Evolutionary conservation across 2,888 invertebrate genomes (phyloP).

Genomic region (Drosophila limbata): DNA sequence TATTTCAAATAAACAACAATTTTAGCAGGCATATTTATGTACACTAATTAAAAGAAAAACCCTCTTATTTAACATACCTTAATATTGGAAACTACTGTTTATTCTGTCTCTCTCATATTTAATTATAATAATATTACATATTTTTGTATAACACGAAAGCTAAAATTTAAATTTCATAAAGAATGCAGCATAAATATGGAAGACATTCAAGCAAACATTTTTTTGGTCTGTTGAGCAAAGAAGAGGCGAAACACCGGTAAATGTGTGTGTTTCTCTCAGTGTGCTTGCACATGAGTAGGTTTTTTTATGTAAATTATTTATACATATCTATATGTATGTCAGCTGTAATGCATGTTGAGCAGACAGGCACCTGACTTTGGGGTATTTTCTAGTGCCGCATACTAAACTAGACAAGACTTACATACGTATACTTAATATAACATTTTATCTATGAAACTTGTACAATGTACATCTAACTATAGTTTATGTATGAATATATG

Average conservation of each 20-base stretch:
- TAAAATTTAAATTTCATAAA: neutral
- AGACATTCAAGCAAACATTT: slow-evolving; percentile 1
- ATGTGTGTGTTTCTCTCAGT: neutral
- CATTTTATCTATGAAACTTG: neutral
- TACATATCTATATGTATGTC: slow-evolving; percentile 1
- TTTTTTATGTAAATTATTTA: slow-evolving; percentile 9
- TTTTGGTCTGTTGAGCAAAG: neutral
- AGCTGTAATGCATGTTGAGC: neutral
- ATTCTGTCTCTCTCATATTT: too few relatives aligned
- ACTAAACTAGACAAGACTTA: neutral
- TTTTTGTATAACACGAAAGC: neutral
- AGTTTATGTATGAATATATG: neutral
- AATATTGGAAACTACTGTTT: too few relatives aligned
- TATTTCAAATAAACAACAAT: neutral
- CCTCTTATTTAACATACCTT: too few relatives aligned
- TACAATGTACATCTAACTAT: neutral
- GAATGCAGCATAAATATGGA: neutral
- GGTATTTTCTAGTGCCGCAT: neutral
- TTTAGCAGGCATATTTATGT: neutral
- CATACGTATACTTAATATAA: slow-evolving; percentile 15
- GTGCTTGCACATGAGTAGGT: neutral
- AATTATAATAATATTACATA: neutral
- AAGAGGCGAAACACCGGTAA: neutral
- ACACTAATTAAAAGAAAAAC: neutral
- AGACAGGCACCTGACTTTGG: neutral